phyloP scores from a whole-genome alignment of 2,888 invertebrate genomes.

The Selenia dentaria region DNA sequence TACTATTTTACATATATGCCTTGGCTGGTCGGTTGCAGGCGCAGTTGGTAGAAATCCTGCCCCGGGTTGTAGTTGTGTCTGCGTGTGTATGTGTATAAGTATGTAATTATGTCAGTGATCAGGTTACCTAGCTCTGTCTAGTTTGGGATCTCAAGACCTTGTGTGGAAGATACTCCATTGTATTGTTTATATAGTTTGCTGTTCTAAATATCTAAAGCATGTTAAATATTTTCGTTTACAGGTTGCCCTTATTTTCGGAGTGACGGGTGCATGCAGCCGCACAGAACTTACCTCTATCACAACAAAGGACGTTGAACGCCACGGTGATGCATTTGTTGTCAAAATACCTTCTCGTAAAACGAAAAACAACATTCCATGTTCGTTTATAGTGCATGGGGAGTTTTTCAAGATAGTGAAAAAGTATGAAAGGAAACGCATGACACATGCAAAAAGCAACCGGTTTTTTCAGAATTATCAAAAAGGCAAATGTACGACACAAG shows the following conservation, averaged over 20 bases:
- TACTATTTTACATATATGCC: too few species aligned
- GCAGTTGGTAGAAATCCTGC: too few species aligned
- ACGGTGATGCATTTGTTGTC: constrained; percentile 19
- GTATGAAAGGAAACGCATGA: constrained; percentile 18
- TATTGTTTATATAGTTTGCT: too few species aligned
- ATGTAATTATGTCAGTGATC: too few species aligned
- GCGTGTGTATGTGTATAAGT: too few species aligned
- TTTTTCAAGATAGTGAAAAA: constrained; percentile 22
- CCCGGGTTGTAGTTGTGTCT: too few species aligned
- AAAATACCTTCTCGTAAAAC: constrained; percentile 16
- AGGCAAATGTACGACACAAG: constrained; percentile 28
- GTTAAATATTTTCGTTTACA: too few species aligned
- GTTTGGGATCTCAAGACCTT: too few species aligned
- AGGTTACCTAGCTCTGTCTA: too few species aligned
- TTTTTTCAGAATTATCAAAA: constrained; percentile 27
- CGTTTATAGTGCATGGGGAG: constrained; percentile 13
- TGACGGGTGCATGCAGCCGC: constrained; percentile 25
- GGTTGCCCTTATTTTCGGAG: constrained; percentile 28
- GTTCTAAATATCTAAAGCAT: too few species aligned
- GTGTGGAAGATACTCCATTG: too few species aligned
- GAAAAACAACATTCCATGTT: constrained; percentile 25
- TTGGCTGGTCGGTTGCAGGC: too few species aligned
- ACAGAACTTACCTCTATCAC: constrained; percentile 17
- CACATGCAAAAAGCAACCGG: constrained; percentile 21
- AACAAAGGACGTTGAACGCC: constrained; percentile 21